Evolutionary conservation across 2,888 invertebrate genomes (phyloP), one percentile per base, ranked within the genome.

Genomic region (Deladenus siricidicola): DNA sequence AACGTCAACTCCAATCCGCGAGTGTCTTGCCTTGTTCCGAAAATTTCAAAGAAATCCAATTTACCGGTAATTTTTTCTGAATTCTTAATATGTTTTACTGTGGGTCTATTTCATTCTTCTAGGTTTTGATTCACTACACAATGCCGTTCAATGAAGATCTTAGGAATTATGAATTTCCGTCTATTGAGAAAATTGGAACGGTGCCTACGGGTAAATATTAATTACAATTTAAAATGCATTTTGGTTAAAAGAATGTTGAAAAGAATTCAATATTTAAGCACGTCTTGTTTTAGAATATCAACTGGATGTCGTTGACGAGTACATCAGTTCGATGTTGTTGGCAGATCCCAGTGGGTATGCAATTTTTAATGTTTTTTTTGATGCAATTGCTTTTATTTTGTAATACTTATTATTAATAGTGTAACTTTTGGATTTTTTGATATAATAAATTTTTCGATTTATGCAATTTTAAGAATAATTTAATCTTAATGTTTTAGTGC

Each of bases 41-140:
- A 67, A 29, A 39, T 70, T 19, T 59, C 63, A 26, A 66, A 63
- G 43, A 52, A 43, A 23, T 29, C 58, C 0, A 50, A 48, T 3
- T 42, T 61, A 26, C 65, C 65, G 52, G 65, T 65, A 42, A 17
- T 28, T 28, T 29, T 21, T 49, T 58, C 6, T 0, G 10, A 26
- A 4, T 44, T 24, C n/a, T 8, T 26, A n/a, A n/a, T n/a, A n/a
- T n/a, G 19, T n/a, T 24, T 14, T 19, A 19, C 8, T 28, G 1
- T 28, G 4, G 26, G 30, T 4, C 19, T 1, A 30, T 49, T 30
- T 49, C 19, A 23, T 4, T 30, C 1, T 56, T 69, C 3, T 39
- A 69, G 54, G 30, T 69, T 34, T 52, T 67, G 26, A 68, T 68
- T n/a, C 67, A 69, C 47, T 67, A 68, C 55, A 21, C 53, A 24